A percentile compares a stretch with the other conserved stretches of the same genome.
These are phyloP conservation scores for Acanthurus lineatus DNA, from an alignment of 2,797 vertebrate species.

Conservation along the genomic window DNA sequence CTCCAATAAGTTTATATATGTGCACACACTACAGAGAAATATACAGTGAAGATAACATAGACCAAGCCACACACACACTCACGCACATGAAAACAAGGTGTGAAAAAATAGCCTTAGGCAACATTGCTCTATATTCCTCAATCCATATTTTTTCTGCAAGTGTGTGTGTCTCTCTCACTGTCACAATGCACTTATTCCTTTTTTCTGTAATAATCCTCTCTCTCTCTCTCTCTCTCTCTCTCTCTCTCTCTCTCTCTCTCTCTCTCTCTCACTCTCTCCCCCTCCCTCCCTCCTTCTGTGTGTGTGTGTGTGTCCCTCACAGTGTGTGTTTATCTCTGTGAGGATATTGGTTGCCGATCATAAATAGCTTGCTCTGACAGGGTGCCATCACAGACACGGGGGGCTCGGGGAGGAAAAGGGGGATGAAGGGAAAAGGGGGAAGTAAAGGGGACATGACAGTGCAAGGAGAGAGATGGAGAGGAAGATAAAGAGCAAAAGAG, in stretches of 20 bases:
- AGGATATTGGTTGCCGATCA: slow-evolving; percentile 78
- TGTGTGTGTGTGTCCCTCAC: slow-evolving; percentile 28
- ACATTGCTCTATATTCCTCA: slow-evolving; percentile 27
- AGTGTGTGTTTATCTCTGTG: slow-evolving; percentile 67
- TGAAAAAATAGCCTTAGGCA: slow-evolving; percentile 57
- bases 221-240: slow-evolving; percentile 12
- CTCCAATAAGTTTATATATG: too few relatives aligned
- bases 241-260: slow-evolving; percentile 11
- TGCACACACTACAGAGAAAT: too few relatives aligned
- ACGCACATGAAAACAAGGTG: slow-evolving; percentile 24
- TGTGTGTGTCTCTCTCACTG: slow-evolving; percentile 29
- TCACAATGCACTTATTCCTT: slow-evolving; percentile 44
- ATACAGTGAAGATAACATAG: slow-evolving; percentile 1
- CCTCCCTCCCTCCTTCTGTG: neutral
- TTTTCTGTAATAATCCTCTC: slow-evolving; percentile 60
- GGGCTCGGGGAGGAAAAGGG: slow-evolving; percentile 14
- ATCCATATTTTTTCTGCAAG: slow-evolving; percentile 39
- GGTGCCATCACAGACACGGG: slow-evolving; percentile 46
- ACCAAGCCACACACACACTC: neutral
- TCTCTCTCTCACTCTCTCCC: slow-evolving; percentile 8
- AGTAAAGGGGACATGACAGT: slow-evolving; percentile 6
- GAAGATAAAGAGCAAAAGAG: slow-evolving; percentile 35
- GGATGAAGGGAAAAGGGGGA: neutral
- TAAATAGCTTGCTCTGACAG: slow-evolving; percentile 77
- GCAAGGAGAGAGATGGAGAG: slow-evolving; percentile 36